Evolutionary conservation across 2,888 invertebrate species (phyloP), one percentile per base, ranked within the genome.

Genomic region (Thecocarcelia acutangulata): DNA sequence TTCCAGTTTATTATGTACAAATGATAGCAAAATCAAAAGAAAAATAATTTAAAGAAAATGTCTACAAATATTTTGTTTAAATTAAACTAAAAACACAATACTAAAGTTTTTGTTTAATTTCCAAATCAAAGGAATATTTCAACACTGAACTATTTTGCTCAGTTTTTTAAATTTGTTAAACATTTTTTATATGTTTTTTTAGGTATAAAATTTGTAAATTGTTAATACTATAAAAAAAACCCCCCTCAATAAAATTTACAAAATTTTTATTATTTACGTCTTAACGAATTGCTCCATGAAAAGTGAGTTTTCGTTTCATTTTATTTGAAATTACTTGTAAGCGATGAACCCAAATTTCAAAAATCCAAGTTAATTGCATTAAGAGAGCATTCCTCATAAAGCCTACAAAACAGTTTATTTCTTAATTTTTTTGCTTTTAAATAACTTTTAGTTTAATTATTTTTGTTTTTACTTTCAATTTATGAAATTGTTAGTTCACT

Each of bases 151-250:
- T 3, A 5, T 17, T 13, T 40, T 8, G 6, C n/a, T 33, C 8
- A 33, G 37, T 37, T 40, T 42, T 42, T 59, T 42, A 59, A 59
- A 42, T 42, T 59, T 42, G 44, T 59, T 42, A 42, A 42, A 59
- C 42, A 24, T 42, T 59, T 44, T 21, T 24, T 42, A 59, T 40
- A 21, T 21, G 13, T 59, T 59, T 59, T 15, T 64, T 64, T 37
- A 64, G 8, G 6, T 46, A 48, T 37, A 33, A 33, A 28, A 33
- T 33, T 33, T 9, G 33, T 33, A 33, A 33, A 8, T 3, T 33
- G 3, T 24, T 40, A 11, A 40, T 15, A 15, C 15, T 28, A 2
- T 33, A 3, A 9, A 50, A 4, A 2, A 54, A 6, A 24, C 15
- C 1, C 8, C 33, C 15, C 1, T 33, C 33, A 12, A 11, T 50